Conservation (phyloP, 2,888 invertebrate species). For the Dicycla oo region DNA sequence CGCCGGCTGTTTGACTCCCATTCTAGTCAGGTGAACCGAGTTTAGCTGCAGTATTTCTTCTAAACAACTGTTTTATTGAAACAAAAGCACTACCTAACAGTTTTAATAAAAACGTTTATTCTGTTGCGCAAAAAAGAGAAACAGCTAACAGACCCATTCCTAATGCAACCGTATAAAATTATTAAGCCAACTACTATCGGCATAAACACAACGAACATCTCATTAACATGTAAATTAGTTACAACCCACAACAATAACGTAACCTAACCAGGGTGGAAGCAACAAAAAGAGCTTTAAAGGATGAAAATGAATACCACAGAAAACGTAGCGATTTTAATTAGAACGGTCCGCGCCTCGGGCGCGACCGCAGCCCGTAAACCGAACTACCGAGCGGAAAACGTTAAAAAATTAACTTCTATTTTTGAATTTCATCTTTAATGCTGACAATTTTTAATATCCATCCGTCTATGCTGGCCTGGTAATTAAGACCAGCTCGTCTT, state of each 20-base stretch:
- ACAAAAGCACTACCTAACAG: slow-evolving; percentile 1
- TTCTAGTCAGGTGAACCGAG: slow-evolving; percentile 54
- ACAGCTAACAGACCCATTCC: slow-evolving; percentile 44
- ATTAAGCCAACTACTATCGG: slow-evolving; percentile 72
- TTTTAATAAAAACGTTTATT: slow-evolving; percentile 43
- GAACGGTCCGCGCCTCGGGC: slow-evolving; percentile 84
- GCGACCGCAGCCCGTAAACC: slow-evolving; percentile 82
- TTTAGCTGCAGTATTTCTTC: slow-evolving; percentile 31
- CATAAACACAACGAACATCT: slow-evolving; percentile 78
- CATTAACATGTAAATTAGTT: slow-evolving; percentile 90
- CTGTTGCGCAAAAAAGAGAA: slow-evolving; percentile 43
- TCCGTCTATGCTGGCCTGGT: slow-evolving; percentile 68
- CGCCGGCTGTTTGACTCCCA: slow-evolving; percentile 52
- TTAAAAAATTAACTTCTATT: slow-evolving; percentile 70
- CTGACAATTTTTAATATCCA: slow-evolving; percentile 68
- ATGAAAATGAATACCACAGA: slow-evolving; percentile 88
- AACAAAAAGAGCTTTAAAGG: slow-evolving; percentile 87
- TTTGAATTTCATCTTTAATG: slow-evolving; percentile 70
- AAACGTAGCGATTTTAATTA: slow-evolving; percentile 89
- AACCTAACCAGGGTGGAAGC: slow-evolving; percentile 80
- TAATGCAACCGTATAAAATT: slow-evolving; percentile 67
- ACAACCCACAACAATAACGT: slow-evolving; percentile 86
- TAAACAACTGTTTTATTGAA: slow-evolving; percentile 25
- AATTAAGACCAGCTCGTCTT: slow-evolving; percentile 64
- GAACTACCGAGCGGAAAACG: slow-evolving; percentile 71